Evolutionary conservation across 1,140 invertebrate genomes (phyloP), one percentile per base, ranked within the genome.

Genomic region (Ptiloglossa arizonensis): DNA sequence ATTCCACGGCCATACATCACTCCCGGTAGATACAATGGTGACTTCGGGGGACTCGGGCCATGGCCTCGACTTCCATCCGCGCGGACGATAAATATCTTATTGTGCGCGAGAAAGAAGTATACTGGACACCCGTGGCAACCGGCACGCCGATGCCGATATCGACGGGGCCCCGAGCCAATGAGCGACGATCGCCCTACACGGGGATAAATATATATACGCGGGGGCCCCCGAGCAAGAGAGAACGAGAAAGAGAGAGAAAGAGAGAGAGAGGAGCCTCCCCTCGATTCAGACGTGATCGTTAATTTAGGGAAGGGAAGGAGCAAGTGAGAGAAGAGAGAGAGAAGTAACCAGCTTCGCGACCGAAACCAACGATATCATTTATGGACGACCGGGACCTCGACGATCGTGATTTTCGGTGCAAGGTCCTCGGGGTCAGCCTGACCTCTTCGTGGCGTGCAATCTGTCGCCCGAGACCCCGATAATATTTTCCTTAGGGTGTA

Each of bases 1-100:
- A 91, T 90, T 91, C 87, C 80, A 74, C 72, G 88, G 89, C 87
- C 88, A 89, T 90, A 88, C 89, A 90, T 90, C 90, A 91, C 90
- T 91, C 86, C 52, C 50, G 72, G 83, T 82, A 88, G 84, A 87
- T 88, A 89, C 89, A 89, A 89, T 89, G 88, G 88, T 81, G 87
- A 87, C 88, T 88, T 88, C 83, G 87, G 82, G 32, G 56, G 73
- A 81, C 83, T 89, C 85, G 80, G 84, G 85, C 83, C 85, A 87
- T 68, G 83, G 85, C 80, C 82, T 86, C 82, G 82, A 57, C 79
- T 78, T 75, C 82, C 82, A 74, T 85, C 83, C 79, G 78, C 79
- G 83, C 70, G 54, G 62, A 86, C 88, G 88, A 90, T 90, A 90
- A 90, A 90, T 90, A 90, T 90, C 89, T 90, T 89, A 90, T 90